phyloP scores from a whole-genome alignment of 2,113 vertebrate species.

The Ciconia stormi region DNA sequence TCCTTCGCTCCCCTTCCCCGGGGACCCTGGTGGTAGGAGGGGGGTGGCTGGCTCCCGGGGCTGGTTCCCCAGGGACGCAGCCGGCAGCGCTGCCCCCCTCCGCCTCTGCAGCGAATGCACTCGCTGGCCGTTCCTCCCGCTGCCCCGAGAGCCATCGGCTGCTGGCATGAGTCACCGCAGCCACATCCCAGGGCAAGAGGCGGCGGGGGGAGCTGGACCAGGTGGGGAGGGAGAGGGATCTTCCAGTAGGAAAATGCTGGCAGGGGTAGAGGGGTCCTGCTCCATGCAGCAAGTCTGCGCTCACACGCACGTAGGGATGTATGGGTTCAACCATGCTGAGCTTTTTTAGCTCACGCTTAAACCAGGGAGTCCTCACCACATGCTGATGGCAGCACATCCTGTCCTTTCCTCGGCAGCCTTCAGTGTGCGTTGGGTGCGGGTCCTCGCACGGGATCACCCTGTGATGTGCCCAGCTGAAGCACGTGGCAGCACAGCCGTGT shows the following conservation, averaged over 20 bases:
- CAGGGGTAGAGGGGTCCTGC: neutral
- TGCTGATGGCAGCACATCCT: neutral
- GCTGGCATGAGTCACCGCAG: neutral
- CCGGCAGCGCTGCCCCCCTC: neutral
- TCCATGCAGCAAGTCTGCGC: rapidly evolving
- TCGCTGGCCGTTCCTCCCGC: neutral
- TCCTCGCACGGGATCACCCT: neutral
- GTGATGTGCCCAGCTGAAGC: neutral
- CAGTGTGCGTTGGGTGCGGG: neutral
- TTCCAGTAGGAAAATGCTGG: neutral
- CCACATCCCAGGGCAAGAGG: neutral
- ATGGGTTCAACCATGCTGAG: neutral
- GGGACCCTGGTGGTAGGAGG: neutral
- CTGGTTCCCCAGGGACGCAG: neutral
- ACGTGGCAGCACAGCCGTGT: neutral
- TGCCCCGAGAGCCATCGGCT: rapidly evolving
- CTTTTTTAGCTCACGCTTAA: neutral
- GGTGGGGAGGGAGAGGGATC: rapidly evolving
- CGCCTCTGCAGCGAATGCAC: too few relatives aligned
- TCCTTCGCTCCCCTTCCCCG: neutral
- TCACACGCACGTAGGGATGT: too few relatives aligned
- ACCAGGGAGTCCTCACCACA: neutral
- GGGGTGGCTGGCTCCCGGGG: neutral
- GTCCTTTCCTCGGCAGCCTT: neutral
- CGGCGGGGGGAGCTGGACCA: rapidly evolving